These are phyloP conservation scores for Myathropa florea DNA, from an alignment of 2,888 invertebrate genomes.

Conservation along the genomic window DNA sequence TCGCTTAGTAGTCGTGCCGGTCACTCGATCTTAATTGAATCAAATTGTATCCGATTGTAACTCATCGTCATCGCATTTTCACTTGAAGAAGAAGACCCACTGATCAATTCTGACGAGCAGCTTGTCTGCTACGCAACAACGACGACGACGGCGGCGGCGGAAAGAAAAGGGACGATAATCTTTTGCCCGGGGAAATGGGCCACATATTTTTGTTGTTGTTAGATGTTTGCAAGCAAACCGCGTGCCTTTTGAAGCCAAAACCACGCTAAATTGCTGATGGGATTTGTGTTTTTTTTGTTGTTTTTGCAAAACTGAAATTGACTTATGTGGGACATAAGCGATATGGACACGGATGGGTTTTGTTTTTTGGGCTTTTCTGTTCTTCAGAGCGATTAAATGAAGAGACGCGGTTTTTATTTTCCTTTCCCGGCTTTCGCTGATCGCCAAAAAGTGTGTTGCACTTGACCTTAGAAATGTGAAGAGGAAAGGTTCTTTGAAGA, in stretches of 20 bases:
- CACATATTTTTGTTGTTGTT: slow-evolving; percentile 16
- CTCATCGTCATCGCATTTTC: slow-evolving; percentile 8
- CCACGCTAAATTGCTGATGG: neutral
- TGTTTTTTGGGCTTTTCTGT: neutral
- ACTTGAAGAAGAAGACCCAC: neutral
- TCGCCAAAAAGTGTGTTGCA: neutral
- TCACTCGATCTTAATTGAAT: slow-evolving; percentile 49
- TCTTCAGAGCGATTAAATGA: neutral
- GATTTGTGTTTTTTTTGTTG: neutral
- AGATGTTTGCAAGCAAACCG: slow-evolving; percentile 1
- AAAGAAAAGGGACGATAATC: slow-evolving; percentile 44
- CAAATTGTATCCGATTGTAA: slow-evolving; percentile 29
- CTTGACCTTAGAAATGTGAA: slow-evolving; percentile 11
- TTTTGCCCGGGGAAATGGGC: slow-evolving; percentile 60
- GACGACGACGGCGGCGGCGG: neutral
- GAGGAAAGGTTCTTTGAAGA: neutral
- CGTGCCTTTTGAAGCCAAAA: neutral
- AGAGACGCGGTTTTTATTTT: neutral
- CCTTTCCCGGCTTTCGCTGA: slow-evolving; percentile 10
- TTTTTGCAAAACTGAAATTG: slow-evolving; percentile 12
- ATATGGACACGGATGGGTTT: neutral
- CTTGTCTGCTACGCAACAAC: no score
- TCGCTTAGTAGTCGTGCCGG: slow-evolving; percentile 28
- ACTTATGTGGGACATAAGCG: slow-evolving; percentile 25
- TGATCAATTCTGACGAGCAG: neutral